Percentiles rank a stretch among this genome's conserved stretches.
Conservation (phyloP, 2,888 invertebrate species). For the Ryuthela nishihirai region DNA sequence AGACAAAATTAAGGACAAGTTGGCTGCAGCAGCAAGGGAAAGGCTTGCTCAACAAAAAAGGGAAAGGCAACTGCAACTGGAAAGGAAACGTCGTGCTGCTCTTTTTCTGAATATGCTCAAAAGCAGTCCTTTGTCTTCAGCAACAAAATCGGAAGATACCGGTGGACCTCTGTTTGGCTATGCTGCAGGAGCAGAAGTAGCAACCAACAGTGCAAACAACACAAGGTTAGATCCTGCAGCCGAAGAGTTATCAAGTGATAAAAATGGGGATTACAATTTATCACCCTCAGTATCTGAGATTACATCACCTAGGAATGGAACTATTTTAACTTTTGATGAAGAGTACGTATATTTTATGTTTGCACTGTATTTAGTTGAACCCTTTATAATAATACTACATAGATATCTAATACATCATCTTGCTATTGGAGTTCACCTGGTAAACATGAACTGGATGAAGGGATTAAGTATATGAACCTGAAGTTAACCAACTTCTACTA, state of each 20-base stretch:
- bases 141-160: neutral
- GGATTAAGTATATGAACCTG: no score
- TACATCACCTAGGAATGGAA: neutral
- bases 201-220: neutral
- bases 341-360: conserved; percentile 3
- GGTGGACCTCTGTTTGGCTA: neutral
- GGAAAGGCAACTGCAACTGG: conserved; percentile 49
- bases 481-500: no score
- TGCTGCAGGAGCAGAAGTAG: neutral
- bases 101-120: conserved; percentile 62
- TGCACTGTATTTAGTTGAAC: no score
- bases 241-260: conserved; percentile 6
- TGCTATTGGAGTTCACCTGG: no score
- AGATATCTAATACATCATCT: no score
- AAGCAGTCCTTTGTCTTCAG: conserved; percentile 5
- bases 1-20: conserved; percentile 47
- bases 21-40: conserved; percentile 48
- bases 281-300: neutral
- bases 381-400: no score
- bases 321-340: conserved; percentile 7
- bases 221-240: neutral
- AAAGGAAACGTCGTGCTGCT: conserved; percentile 74
- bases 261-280: no score
- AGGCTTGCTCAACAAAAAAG: conserved; percentile 45
- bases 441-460: no score